Base-by-base conservation (phyloP, 1,140 invertebrate species). In the Probaryconus sp. region DNA sequence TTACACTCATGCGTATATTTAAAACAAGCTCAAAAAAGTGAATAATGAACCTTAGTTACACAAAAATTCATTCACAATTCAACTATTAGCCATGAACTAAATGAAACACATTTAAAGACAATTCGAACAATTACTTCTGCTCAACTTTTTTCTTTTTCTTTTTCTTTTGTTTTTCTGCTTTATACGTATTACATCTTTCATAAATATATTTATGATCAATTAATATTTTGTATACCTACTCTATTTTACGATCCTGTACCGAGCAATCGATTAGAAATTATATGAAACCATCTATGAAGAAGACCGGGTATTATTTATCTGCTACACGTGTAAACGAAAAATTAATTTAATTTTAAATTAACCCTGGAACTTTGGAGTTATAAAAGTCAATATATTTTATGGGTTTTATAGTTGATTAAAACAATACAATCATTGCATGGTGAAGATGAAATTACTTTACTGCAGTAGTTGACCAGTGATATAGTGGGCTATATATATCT, bases 401-500 rank as follows among this genome's bases (percentile, higher is more conserved):
- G 20, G 48, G 18, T 21, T 68, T 68, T 50, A 51, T 45, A 58
- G 47, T 51, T 60, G 45, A 69, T 60, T 53, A 60, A 69, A 69
- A 53, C 37, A 60, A 60, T 58, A 50, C 38, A 69, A 60, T 69
- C 45, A 45, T 56, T 56, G 51, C 38, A 30, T 30, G 42, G 45
- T 69, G 43, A 60, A 60, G 53, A 69, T 68, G 64, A 68, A 45
- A 58, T 68, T 68, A 68, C 53, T 58, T 58, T 68, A 51, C 45
- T 42, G 53, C 51, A 43, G 45, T 37, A 68, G 35, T 58, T 65
- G 61, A 55, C 61, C 61, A 47, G 43, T 65, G 50, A 65, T 55
- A 56, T 56, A 67, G 51, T 38, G 35, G 31, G 42, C 31, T 28
- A 28, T 56, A 58, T 67, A 67, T 56, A 40, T 43, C 42, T 33